Conservation (phyloP, 2,797 vertebrate genomes). For the Pseudopleuronectes americanus region DNA sequence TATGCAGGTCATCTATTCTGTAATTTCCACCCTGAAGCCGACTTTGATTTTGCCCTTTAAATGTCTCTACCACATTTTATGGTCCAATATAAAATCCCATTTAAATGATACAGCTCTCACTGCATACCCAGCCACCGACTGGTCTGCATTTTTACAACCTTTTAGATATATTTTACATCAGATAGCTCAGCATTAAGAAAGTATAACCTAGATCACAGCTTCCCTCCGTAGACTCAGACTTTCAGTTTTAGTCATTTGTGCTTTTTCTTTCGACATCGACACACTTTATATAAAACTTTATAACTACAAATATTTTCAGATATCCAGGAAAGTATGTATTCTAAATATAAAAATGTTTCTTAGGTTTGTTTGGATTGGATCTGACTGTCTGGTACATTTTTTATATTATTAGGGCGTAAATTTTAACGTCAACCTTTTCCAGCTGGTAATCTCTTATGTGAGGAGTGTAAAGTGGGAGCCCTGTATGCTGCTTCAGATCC, state of each 20-base stretch:
- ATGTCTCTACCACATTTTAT: background rate
- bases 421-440: background rate
- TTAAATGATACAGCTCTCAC: background rate
- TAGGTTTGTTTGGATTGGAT: no score
- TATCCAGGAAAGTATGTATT: no score
- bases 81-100: background rate
- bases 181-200: background rate
- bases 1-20: no score
- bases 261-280: no score
- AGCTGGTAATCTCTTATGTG: slow-evolving; percentile 15
- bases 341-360: no score
- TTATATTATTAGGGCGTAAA: no score
- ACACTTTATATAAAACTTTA: no score
- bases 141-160: background rate
- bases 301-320: no score
- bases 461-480: slow-evolving; percentile 6
- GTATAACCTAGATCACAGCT: background rate
- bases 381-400: no score
- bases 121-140: background rate
- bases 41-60: no score
- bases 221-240: background rate
- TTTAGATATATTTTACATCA: background rate
- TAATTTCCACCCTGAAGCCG: background rate
- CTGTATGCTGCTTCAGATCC: slow-evolving; percentile 14
- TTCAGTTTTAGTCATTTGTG: no score